These are phyloP conservation scores for Drosophila paramelanica DNA, from an alignment of 2,888 invertebrate genomes.

Conservation along the genomic window DNA sequence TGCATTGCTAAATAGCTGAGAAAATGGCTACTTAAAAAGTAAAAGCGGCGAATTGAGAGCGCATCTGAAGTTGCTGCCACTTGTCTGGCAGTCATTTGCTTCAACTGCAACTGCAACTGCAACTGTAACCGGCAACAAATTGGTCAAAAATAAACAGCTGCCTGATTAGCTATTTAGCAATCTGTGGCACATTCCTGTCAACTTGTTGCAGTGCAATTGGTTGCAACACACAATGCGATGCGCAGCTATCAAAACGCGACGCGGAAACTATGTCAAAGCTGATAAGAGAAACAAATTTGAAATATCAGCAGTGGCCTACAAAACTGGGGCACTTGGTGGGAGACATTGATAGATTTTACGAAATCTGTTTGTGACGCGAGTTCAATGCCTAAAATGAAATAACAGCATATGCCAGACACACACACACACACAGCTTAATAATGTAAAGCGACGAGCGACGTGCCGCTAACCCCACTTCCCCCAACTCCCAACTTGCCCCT, in stretches of 20 bases:
- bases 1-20: constrained; percentile 32
- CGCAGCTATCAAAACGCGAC: constrained; percentile 44
- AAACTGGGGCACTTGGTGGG: constrained; percentile 19
- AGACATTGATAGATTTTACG: constrained; percentile 32
- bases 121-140: constrained; percentile 38
- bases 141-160: constrained; percentile 52
- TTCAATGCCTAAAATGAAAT: constrained; percentile 16
- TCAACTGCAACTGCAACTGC: constrained; percentile 10
- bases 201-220: constrained; percentile 37
- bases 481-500: constrained; percentile 16
- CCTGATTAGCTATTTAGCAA: constrained; percentile 57
- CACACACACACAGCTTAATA: neutral
- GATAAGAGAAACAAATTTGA: constrained; percentile 44
- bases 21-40: constrained; percentile 57
- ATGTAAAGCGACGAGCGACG: neutral
- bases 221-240: constrained; percentile 63
- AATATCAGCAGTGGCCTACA: constrained; percentile 19
- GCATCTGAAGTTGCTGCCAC: constrained; percentile 57
- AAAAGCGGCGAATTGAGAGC: constrained; percentile 38
- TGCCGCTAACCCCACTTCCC: neutral
- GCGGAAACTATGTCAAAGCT: constrained; percentile 60
- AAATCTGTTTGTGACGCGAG: constrained; percentile 6
- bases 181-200: constrained; percentile 69
- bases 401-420: constrained; percentile 14
- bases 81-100: constrained; percentile 69